These are phyloP conservation scores for Otolemur garnettii DNA, from an alignment of 2,113 vertebrate genomes.

Conservation along the genomic window DNA sequence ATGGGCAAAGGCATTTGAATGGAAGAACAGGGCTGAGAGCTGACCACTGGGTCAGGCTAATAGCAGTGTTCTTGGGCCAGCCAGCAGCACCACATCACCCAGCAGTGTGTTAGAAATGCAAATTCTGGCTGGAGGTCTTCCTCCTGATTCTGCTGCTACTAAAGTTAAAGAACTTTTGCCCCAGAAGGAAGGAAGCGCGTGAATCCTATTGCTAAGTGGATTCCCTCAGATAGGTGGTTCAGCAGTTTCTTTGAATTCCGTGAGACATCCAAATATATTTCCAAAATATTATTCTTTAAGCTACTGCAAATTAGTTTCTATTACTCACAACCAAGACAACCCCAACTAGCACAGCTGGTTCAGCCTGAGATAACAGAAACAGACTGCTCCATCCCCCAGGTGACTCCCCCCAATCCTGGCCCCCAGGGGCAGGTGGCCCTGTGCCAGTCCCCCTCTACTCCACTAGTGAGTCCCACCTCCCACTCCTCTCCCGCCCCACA, in stretches of 20 bases:
- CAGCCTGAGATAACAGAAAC: not conserved
- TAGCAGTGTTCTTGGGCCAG: not conserved
- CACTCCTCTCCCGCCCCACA: not conserved
- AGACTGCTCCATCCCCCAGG: not conserved
- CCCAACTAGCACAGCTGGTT: not conserved
- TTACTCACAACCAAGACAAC: conserved; percentile 45
- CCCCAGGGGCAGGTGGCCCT: not conserved
- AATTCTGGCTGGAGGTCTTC: not conserved
- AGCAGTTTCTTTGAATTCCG: conserved; percentile 33
- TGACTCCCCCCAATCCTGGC: not conserved
- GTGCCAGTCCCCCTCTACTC: not conserved
- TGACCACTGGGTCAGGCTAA: not conserved
- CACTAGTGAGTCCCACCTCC: too few species aligned
- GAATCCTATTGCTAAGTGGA: not conserved
- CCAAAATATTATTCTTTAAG: conserved; percentile 28
- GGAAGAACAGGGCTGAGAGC: not conserved
- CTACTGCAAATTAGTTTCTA: conserved; percentile 48
- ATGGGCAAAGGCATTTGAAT: not conserved
- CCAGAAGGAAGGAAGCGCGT: not conserved
- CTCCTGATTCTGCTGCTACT: not conserved
- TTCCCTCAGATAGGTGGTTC: not conserved
- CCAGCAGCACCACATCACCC: not conserved
- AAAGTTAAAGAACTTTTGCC: not conserved
- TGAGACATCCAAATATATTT: conserved; percentile 43
- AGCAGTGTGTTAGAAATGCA: not conserved